Conservation (phyloP, 2,113 vertebrate species). For the Brienomyrus longianalis region DNA sequence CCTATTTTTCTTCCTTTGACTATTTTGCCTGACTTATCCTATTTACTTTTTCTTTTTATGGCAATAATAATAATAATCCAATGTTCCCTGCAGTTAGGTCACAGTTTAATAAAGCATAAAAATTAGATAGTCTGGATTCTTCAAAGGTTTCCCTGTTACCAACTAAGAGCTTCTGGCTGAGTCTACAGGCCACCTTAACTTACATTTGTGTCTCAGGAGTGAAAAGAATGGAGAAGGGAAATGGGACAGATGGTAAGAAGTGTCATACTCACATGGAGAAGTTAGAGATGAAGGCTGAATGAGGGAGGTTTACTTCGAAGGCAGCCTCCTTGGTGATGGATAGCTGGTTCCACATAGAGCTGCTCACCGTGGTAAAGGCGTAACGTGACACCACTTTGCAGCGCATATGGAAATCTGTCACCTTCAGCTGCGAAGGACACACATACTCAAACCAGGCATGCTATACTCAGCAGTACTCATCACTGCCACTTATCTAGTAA, state of each 20-base stretch:
- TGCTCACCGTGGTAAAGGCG: conserved; percentile 62
- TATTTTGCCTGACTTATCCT: neutral
- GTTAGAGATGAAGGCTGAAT: conserved; percentile 76
- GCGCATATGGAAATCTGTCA: conserved; percentile 66
- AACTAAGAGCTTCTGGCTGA: neutral
- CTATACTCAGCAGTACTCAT: neutral
- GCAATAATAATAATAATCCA: neutral
- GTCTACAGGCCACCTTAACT: neutral
- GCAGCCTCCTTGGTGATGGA: conserved; percentile 63
- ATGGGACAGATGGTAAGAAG: neutral
- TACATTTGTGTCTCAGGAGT: neutral
- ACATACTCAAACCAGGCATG: neutral
- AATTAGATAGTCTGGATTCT: neutral
- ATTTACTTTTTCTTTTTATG: neutral
- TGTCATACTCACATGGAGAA: conserved; percentile 69
- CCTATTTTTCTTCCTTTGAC: conserved; percentile 6
- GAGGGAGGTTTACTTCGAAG: conserved; percentile 72
- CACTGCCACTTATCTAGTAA: neutral
- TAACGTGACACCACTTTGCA: conserved; percentile 68
- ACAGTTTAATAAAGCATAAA: neutral
- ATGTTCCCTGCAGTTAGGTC: neutral
- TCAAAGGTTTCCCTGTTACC: neutral
- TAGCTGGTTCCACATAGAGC: conserved; percentile 66
- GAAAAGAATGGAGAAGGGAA: neutral
- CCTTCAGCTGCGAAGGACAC: conserved; percentile 53